phyloP scores from a whole-genome alignment of 2,888 invertebrate species.

The Perizoma flavofasciatum region DNA sequence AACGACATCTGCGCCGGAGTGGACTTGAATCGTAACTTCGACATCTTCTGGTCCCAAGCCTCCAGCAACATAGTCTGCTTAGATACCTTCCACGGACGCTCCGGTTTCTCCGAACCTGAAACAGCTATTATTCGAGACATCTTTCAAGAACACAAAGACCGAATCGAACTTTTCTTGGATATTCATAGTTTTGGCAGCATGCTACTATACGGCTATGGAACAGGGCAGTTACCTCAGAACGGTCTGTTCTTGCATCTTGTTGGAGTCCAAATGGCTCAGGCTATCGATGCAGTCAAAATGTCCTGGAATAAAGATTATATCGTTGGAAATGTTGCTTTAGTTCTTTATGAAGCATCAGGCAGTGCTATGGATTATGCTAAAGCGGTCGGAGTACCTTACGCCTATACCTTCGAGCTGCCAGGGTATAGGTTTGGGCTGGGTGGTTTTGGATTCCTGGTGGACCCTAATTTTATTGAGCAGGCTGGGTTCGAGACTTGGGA shows the following conservation, averaged over 20 bases:
- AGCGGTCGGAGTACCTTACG: constrained; percentile 73
- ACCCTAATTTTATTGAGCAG: constrained; percentile 79
- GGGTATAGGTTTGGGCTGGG: constrained; percentile 55
- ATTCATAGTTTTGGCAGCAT: constrained; percentile 90
- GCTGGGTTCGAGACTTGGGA: constrained; percentile 85
- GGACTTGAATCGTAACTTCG: constrained; percentile 91
- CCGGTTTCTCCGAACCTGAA: constrained; percentile 87
- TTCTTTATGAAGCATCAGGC: constrained; percentile 84
- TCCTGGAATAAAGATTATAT: constrained; percentile 66
- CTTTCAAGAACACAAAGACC: constrained; percentile 71
- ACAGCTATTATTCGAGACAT: constrained; percentile 71
- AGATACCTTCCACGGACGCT: constrained; percentile 85
- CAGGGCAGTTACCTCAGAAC: constrained; percentile 76
- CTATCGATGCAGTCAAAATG: constrained; percentile 76
- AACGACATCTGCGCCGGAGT: constrained; percentile 84
- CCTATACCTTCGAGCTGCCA: constrained; percentile 86
- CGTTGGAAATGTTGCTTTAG: constrained; percentile 73
- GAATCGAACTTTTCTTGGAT: constrained; percentile 87
- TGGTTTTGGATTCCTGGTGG: constrained; percentile 81
- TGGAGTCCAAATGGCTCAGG: constrained; percentile 68
- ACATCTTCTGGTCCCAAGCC: constrained; percentile 86
- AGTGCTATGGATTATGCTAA: constrained; percentile 86
- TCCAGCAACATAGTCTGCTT: constrained; percentile 81
- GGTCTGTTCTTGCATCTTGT: constrained; percentile 71
- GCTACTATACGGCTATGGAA: constrained; percentile 83